phyloP scores from a whole-genome alignment of 2,888 invertebrate genomes.

The Dascillus cervinus region DNA sequence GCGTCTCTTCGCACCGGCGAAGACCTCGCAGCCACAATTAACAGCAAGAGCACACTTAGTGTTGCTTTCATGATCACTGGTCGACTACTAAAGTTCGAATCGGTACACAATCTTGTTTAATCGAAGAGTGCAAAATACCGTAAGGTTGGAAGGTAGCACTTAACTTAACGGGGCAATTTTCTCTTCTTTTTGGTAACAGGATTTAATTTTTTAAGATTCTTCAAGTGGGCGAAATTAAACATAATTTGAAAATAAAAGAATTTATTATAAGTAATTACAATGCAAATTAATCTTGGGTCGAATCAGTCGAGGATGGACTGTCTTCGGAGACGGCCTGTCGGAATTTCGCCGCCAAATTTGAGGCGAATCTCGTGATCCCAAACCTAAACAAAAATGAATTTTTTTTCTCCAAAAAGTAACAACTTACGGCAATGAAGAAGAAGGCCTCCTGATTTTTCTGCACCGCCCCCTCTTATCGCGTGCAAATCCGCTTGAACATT shows the following conservation, averaged over 20 bases:
- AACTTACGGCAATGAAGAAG: slow-evolving; percentile 18
- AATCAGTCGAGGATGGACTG: not conserved
- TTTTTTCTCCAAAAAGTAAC: not conserved
- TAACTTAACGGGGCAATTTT: slow-evolving; percentile 14
- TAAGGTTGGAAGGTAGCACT: slow-evolving; percentile 15
- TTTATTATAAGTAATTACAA: no score
- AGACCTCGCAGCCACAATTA: not conserved
- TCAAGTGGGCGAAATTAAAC: no score
- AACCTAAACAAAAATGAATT: slow-evolving; percentile 24
- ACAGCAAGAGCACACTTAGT: slow-evolving; percentile 5
- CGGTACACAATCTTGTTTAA: slow-evolving; percentile 9
- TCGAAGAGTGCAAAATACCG: slow-evolving; percentile 12
- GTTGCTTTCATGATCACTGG: no score
- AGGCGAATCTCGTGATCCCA: slow-evolving; percentile 32
- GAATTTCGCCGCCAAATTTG: slow-evolving; percentile 31
- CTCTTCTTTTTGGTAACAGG: no score
- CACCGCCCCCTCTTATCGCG: slow-evolving; percentile 39
- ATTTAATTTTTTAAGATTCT: no score
- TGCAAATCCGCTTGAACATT: slow-evolving; percentile 33
- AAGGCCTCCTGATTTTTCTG: slow-evolving; percentile 32
- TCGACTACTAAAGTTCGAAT: slow-evolving; percentile 9
- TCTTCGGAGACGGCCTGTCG: slow-evolving; percentile 7
- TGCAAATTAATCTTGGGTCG: no score
- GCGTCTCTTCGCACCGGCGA: slow-evolving; percentile 7
- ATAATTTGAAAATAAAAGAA: no score